phyloP scores from a whole-genome alignment of 1,140 invertebrate species.

The Lysiphlebus fabarum region DNA sequence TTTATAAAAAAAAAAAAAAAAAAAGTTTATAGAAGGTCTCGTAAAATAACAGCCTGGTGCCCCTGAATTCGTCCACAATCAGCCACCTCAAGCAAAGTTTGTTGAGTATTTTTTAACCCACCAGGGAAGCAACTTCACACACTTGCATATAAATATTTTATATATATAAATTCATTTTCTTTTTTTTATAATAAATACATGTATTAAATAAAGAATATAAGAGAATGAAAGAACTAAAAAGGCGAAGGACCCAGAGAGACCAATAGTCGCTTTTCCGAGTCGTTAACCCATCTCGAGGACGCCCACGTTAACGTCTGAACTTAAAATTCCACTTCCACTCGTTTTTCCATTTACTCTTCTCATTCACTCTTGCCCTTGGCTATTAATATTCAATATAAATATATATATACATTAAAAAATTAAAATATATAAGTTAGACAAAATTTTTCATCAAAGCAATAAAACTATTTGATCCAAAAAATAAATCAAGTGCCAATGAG shows the following conservation, averaged over 20 bases:
- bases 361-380: conserved; percentile 6
- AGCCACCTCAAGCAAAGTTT: too few relatives aligned
- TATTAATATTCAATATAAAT: conserved; percentile 11
- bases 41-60: conserved; percentile 5
- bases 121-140: conserved; percentile 7
- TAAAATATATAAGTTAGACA: conserved; percentile 12
- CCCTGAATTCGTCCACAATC: conserved; percentile 7
- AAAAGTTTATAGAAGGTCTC: conserved; percentile 8
- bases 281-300: conserved; percentile 29
- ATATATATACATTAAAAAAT: conserved; percentile 20
- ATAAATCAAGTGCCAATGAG: conserved; percentile 1
- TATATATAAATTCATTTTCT: too few relatives aligned
- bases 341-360: background rate
- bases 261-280: conserved; percentile 33
- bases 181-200: background rate
- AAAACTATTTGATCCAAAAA: background rate
- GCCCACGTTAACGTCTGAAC: conserved; percentile 25
- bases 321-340: conserved; percentile 18
- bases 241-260: conserved; percentile 27
- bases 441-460: background rate
- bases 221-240: conserved; percentile 26
- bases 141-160: background rate
- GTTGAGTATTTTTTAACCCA: too few relatives aligned
- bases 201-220: conserved; percentile 12
- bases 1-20: too few relatives aligned